These are phyloP conservation scores for Brachylomia viminalis DNA, from an alignment of 2,888 invertebrate genomes.

Conservation along the genomic window DNA sequence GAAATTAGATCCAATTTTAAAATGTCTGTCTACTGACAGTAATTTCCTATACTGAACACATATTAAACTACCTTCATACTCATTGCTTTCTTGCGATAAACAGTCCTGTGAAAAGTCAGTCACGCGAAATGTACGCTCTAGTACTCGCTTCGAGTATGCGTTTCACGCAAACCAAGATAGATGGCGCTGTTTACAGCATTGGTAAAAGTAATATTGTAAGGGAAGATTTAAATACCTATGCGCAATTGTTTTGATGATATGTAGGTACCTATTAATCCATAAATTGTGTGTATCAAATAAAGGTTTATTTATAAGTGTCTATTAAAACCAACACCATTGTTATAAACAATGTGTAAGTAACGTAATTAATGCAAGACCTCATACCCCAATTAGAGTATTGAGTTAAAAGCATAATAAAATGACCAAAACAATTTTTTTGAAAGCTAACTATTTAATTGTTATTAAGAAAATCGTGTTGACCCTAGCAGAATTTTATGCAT, in stretches of 20 bases:
- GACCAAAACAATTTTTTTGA: too few species aligned
- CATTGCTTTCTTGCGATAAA: background rate
- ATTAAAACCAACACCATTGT: background rate
- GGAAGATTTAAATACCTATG: background rate
- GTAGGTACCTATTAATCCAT: background rate
- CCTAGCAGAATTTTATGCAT: too few species aligned
- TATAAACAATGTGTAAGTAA: too few species aligned
- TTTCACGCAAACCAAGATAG: constrained; percentile 15
- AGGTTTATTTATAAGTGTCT: background rate
- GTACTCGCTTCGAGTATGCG: background rate
- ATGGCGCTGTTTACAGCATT: constrained; percentile 34
- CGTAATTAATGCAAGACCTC: too few species aligned
- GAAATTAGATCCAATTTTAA: background rate
- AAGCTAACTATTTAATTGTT: too few species aligned
- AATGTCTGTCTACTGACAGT: background rate
- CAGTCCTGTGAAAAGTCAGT: background rate
- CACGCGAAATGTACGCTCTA: background rate
- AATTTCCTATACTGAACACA: background rate
- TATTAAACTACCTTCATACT: constrained; percentile 26
- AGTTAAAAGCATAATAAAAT: too few species aligned
- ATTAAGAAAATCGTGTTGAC: too few species aligned
- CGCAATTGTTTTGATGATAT: background rate
- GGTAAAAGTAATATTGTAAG: background rate
- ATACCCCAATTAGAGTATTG: too few species aligned
- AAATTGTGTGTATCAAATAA: background rate